Base-by-base conservation (phyloP, 1,140 invertebrate genomes). In the Trissolcus basalis region DNA sequence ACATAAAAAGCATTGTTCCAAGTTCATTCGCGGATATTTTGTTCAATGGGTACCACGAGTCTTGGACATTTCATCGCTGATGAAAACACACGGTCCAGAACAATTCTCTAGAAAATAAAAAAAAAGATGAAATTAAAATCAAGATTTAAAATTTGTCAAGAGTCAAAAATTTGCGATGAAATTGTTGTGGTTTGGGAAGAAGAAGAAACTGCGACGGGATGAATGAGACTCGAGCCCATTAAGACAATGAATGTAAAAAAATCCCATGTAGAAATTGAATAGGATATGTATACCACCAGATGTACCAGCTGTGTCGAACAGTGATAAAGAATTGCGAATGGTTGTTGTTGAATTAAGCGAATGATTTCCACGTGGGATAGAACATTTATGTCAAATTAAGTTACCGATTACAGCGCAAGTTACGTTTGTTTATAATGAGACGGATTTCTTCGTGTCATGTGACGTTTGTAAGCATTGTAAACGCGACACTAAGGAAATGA, bases 1-100 rank as follows among this genome's bases (percentile, higher is more conserved):
- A 87, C 82, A 85, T 82, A 78, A 79, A 78, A 87, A 85, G 84
- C 84, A 83, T 88, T 86, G 82, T 87, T 87, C 86, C 83, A 86
- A 86, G 82, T 87, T 83, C 78, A 82, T 86, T 86, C 84, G 84
- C 82, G 80, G 83, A 73, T 69, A 58, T 78, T 75, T 39, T 70
- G 65, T 80, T 80, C 39, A 13, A 64, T 48, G 63, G 58, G 6
- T 27, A 27, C 6, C 10, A 33, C 44, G 4, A 35, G 19, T 53
- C 27, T 56, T 32, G 51, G 12, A 6, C 11, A 35, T 60, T 51
- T 16, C 27, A 44, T 39, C 36, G 9, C 36, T 9, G 3, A 11
- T 8, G 9, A 9, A 11, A 9, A 39, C 9, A 39, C 3, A 27
- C 1, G 6, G 2, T 27, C 19, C 1, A 27, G 6, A 27, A 27